Conservation (phyloP, 2,888 invertebrate genomes). For the Eupithecia dodoneata region DNA sequence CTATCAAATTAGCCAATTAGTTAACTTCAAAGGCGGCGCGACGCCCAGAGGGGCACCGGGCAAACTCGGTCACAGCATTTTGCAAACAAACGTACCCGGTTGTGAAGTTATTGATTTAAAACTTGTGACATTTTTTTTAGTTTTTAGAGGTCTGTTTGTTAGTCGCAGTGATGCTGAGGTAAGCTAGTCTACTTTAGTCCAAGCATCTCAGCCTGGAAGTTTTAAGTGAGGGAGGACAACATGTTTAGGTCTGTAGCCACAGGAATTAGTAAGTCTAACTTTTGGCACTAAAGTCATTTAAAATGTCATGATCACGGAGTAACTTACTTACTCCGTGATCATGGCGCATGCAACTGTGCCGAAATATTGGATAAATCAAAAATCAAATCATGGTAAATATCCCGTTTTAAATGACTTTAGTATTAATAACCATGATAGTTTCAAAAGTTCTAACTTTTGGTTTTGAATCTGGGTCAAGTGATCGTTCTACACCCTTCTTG, state of each 20-base stretch:
- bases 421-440: too few species aligned
- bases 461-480: neutral
- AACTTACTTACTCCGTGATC: too few species aligned
- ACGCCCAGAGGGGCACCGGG: neutral
- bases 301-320: too few species aligned
- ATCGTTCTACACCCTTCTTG: neutral
- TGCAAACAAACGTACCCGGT: neutral
- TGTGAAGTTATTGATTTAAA: constrained; percentile 3
- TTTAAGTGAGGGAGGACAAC: neutral
- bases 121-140: neutral
- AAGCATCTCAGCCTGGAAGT: neutral
- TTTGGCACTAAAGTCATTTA: too few species aligned
- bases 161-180: neutral
- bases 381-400: too few species aligned
- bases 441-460: too few species aligned
- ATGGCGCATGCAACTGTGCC: too few species aligned
- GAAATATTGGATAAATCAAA: too few species aligned
- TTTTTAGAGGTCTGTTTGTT: neutral
- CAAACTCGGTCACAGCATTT: neutral
- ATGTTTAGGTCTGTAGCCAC: neutral
- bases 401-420: too few species aligned
- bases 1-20: neutral
- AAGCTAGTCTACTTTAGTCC: neutral
- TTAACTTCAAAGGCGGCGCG: neutral
- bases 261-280: neutral